phyloP scores from a whole-genome alignment of 2,113 vertebrate species.

The Myocastor coypus region DNA sequence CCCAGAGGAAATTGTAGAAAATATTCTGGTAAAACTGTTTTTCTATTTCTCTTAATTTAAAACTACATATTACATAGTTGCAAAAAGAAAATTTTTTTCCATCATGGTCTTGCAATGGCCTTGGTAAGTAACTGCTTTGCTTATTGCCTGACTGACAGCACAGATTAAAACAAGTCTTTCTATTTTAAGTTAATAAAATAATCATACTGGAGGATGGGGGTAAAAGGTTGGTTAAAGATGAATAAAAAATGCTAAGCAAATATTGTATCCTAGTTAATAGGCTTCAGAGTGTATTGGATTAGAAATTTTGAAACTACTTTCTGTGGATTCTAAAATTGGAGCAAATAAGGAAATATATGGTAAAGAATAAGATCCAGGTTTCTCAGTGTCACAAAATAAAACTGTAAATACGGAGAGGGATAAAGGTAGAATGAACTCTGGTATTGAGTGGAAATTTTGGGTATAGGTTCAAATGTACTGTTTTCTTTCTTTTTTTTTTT shows the following conservation, averaged over 20 bases:
- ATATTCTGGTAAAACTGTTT: not conserved
- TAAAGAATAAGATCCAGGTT: conserved; percentile 5
- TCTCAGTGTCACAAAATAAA: not conserved
- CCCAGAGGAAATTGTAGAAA: not conserved
- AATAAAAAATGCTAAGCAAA: not conserved
- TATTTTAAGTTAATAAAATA: conserved; percentile 17
- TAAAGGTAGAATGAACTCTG: conserved; percentile 4
- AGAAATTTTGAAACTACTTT: conserved; percentile 17
- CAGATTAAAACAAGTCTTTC: not conserved
- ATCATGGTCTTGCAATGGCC: not conserved
- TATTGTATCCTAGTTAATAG: not conserved
- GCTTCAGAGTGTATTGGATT: not conserved
- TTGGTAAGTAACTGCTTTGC: not conserved
- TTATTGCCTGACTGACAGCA: not conserved
- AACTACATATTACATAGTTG: not conserved
- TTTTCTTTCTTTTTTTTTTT: too few relatives aligned
- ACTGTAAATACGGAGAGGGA: not conserved
- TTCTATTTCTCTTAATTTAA: not conserved
- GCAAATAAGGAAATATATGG: not conserved
- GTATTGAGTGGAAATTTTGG: not conserved
- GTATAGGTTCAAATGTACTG: not conserved
- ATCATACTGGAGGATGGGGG: not conserved
- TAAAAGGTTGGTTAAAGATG: not conserved
- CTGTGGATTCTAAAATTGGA: not conserved
- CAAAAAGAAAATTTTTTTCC: conserved; percentile 43